Conservation (phyloP, 2,888 invertebrate genomes). For the Nematopogon swammerdamellus region DNA sequence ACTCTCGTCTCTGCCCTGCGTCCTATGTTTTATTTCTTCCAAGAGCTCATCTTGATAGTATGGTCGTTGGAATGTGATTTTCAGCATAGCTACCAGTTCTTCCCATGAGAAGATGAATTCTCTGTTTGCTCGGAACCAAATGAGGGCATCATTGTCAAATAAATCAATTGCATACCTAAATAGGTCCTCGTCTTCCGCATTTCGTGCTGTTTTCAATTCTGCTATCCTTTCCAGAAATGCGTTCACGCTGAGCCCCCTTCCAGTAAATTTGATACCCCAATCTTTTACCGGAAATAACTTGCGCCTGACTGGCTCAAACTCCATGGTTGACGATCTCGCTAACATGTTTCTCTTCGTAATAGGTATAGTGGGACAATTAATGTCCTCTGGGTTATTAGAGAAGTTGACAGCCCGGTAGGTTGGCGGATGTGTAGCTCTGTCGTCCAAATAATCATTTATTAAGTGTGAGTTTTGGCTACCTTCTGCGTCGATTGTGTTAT, state of each 20-base stretch:
- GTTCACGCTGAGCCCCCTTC: not conserved
- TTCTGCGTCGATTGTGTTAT: no score
- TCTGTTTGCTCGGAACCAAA: constrained; percentile 6
- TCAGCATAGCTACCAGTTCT: not conserved
- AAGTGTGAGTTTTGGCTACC: no score
- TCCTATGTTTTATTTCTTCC: constrained; percentile 3
- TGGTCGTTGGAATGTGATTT: not conserved
- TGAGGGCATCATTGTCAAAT: constrained; percentile 3
- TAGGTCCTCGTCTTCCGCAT: not conserved
- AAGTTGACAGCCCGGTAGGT: no score
- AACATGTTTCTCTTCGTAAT: no score
- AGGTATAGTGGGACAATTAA: no score
- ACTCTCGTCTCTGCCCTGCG: constrained; percentile 1
- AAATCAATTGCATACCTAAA: constrained; percentile 3
- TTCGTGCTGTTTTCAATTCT: constrained; percentile 2
- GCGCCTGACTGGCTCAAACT: no score
- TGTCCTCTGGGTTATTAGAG: no score
- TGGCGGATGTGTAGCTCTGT: no score
- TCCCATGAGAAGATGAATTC: constrained; percentile 3
- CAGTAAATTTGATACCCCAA: no score
- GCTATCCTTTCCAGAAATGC: constrained; percentile 2
- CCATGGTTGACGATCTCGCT: no score
- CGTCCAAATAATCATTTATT: no score
- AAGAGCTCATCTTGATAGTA: constrained; percentile 4
- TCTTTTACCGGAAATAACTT: no score